A percentile compares a stretch with the other conserved stretches of the same genome.
phyloP scores from a whole-genome alignment of 92 coral and sea anemone genomes.

The Diadumene lineata region DNA sequence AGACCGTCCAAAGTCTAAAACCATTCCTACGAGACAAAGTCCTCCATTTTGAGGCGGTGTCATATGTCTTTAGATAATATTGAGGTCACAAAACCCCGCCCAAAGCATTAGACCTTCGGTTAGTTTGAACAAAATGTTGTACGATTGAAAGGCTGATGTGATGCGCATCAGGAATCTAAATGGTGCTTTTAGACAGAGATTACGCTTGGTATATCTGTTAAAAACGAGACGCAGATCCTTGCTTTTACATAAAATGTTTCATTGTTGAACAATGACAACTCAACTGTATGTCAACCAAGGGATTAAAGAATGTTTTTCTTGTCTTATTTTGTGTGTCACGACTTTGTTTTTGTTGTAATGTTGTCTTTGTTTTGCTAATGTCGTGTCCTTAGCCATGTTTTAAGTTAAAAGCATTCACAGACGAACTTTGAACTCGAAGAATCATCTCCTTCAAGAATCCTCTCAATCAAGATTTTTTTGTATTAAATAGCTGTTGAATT shows the following conservation, averaged over 20 bases:
- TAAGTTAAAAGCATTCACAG: slow-evolving; percentile 13
- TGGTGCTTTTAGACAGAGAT: neutral
- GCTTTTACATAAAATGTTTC: neutral
- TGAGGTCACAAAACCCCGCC: slow-evolving; percentile 46
- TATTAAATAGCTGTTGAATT: neutral
- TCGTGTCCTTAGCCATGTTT: slow-evolving; percentile 13
- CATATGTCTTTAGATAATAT: slow-evolving; percentile 8
- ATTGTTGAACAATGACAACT: slow-evolving; percentile 4
- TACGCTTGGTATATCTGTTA: neutral
- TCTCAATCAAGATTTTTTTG: neutral
- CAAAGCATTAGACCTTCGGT: slow-evolving; percentile 21
- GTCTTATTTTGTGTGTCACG: slow-evolving; percentile 35
- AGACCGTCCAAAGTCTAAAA: neutral
- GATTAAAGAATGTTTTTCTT: slow-evolving; percentile 42
- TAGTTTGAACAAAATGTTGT: slow-evolving; percentile 11
- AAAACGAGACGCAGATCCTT: neutral
- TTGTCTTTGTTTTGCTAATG: slow-evolving; percentile 47
- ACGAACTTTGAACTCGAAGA: neutral
- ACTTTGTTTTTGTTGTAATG: slow-evolving; percentile 10
- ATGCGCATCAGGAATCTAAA: neutral
- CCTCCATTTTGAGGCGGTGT: slow-evolving; percentile 14
- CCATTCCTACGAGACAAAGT: neutral
- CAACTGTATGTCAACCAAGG: slow-evolving; percentile 24
- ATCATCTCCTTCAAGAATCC: neutral
- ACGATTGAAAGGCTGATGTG: neutral